phyloP scores from a whole-genome alignment of 2,797 vertebrate genomes.

The Okamejei kenojei region DNA sequence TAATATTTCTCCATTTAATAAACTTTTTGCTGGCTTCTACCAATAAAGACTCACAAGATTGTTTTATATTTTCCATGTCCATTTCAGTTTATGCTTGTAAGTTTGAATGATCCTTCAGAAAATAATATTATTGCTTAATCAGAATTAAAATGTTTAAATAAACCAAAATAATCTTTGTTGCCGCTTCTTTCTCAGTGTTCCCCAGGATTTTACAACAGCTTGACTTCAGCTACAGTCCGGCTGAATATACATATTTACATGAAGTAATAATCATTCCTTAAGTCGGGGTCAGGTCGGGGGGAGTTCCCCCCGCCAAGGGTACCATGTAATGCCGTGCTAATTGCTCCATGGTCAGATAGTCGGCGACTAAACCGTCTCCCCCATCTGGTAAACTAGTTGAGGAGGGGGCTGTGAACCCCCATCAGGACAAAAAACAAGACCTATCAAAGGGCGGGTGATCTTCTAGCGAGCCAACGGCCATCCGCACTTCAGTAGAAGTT shows the following conservation, averaged over 20 bases:
- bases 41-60: background rate
- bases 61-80: background rate
- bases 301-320: no score
- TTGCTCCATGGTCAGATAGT: no score
- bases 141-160: background rate
- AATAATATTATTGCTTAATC: background rate
- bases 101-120: background rate
- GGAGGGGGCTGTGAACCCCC: no score
- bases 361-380: no score
- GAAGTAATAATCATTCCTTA: slow-evolving; percentile 20
- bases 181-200: background rate
- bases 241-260: background rate
- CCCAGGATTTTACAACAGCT: background rate
- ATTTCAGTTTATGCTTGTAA: background rate
- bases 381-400: no score
- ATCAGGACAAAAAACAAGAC: no score
- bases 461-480: no score
- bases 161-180: background rate
- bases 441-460: no score
- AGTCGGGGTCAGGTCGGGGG: background rate
- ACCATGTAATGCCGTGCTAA: no score
- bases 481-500: no score
- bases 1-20: no score
- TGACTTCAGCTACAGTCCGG: slow-evolving; percentile 11
- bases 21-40: background rate